These are phyloP conservation scores for Coranthus polyacanthus DNA, from an alignment of 2,797 vertebrate species.

Conservation along the genomic window DNA sequence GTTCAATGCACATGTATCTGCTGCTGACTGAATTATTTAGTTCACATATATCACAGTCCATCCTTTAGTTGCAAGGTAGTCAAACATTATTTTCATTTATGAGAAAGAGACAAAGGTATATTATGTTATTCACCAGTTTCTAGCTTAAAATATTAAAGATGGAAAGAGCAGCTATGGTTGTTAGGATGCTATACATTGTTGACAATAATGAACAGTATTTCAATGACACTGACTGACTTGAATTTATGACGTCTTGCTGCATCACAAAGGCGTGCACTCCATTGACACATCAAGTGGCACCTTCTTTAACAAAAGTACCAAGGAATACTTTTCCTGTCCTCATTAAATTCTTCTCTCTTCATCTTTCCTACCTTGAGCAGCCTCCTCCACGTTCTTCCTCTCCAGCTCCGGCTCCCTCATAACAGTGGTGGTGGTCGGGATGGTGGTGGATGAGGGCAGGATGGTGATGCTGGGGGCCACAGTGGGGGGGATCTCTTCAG, in stretches of 20 bases:
- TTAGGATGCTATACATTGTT: no score
- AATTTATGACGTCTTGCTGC: constrained; percentile 9
- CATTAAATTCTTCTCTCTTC: constrained; percentile 30
- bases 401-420: constrained; percentile 71
- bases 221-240: no score
- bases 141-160: no score
- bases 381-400: constrained; percentile 53
- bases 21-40: no score
- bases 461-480: constrained; percentile 48
- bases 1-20: constrained; percentile 6
- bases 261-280: constrained; percentile 26
- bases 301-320: constrained; percentile 43
- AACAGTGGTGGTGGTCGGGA: constrained; percentile 45
- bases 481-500: constrained; percentile 80
- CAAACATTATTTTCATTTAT: no score
- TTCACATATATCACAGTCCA: no score
- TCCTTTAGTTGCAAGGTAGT: no score
- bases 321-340: constrained; percentile 12
- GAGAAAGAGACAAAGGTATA: no score
- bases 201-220: no score
- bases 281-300: constrained; percentile 51
- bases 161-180: no score
- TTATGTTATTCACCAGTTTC: no score
- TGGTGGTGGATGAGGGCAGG: constrained; percentile 52
- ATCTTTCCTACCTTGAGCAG: constrained; percentile 57